Evolutionary conservation across 2,888 invertebrate genomes (phyloP).

Genomic region (Brachyptera risi): DNA sequence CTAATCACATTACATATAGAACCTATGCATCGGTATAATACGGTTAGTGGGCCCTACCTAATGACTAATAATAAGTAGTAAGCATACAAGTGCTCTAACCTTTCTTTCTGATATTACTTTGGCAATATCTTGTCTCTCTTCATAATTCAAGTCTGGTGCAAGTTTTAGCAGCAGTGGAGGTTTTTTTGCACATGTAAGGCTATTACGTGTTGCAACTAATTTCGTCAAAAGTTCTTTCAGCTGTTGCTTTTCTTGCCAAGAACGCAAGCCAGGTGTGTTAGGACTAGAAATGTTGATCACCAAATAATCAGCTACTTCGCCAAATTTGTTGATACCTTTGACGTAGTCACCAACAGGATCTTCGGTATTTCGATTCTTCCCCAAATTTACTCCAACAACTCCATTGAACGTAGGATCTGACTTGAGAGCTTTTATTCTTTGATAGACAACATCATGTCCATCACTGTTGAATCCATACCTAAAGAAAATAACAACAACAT

Average conservation of each 20-base stretch:
- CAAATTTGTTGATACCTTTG: slow-evolving; percentile 79
- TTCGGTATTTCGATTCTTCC: slow-evolving; percentile 84
- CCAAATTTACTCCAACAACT: slow-evolving; percentile 89
- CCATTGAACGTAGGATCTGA: slow-evolving; percentile 53
- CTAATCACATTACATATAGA: too few species aligned
- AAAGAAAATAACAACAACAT: too few species aligned
- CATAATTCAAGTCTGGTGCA: slow-evolving; percentile 78
- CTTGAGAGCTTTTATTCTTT: slow-evolving; percentile 59
- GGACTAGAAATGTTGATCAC: slow-evolving; percentile 93
- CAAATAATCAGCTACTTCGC: slow-evolving; percentile 84
- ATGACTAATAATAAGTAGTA: too few species aligned
- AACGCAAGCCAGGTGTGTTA: slow-evolving; percentile 88
- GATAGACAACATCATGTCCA: slow-evolving; percentile 73
- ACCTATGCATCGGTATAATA: too few species aligned
- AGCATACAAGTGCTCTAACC: too few species aligned
- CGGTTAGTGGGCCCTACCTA: too few species aligned
- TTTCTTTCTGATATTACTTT: slow-evolving; percentile 53
- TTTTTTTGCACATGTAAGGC: slow-evolving; percentile 47
- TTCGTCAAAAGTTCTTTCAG: slow-evolving; percentile 63
- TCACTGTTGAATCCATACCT: slow-evolving; percentile 94
- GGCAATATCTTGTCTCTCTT: slow-evolving; percentile 78
- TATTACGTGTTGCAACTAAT: slow-evolving; percentile 58
- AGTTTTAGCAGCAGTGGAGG: slow-evolving; percentile 90
- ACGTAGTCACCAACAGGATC: slow-evolving; percentile 77
- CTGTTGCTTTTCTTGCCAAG: slow-evolving; percentile 73